phyloP scores from a whole-genome alignment of 2,113 vertebrate species.

The Mugil cephalus region DNA sequence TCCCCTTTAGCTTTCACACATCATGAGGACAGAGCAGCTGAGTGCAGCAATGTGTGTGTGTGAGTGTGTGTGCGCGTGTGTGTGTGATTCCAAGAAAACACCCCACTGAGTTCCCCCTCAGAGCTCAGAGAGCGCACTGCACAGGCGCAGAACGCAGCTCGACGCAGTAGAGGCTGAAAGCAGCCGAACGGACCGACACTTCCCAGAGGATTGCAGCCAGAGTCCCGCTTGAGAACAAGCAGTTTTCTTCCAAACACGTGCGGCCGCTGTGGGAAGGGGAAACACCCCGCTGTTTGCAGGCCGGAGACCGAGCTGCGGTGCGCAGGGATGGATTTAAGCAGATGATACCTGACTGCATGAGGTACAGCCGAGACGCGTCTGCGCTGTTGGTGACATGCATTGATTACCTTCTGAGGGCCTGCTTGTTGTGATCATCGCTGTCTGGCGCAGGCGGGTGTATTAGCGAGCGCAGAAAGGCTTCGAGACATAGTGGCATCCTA shows the following conservation, averaged over 20 bases:
- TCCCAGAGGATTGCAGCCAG: conserved; percentile 27
- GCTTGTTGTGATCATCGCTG: conserved; percentile 22
- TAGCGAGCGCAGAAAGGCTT: background rate
- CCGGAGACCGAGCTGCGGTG: conserved; percentile 48
- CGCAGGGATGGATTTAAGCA: conserved; percentile 76
- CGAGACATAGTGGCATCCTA: background rate
- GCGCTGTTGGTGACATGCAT: background rate
- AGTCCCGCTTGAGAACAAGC: background rate
- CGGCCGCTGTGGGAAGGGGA: conserved; percentile 47
- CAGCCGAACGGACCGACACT: conserved; percentile 41
- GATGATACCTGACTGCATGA: conserved; percentile 75
- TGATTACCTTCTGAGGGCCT: conserved; percentile 32
- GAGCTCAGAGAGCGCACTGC: conserved; percentile 51
- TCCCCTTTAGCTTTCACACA: conserved; percentile 31
- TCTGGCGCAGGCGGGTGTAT: background rate
- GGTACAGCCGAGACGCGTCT: conserved; percentile 65
- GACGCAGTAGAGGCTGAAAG: conserved; percentile 45
- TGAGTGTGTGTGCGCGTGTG: conserved; percentile 13
- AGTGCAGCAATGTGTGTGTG: conserved; percentile 11
- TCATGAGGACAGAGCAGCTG: conserved; percentile 28
- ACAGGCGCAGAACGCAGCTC: conserved; percentile 71
- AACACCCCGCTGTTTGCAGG: conserved; percentile 55
- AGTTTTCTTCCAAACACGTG: conserved; percentile 19
- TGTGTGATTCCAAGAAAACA: conserved; percentile 70
- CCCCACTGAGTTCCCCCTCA: conserved; percentile 44